These are phyloP conservation scores for Zapornia atra DNA, from an alignment of 2,113 vertebrate species.

Conservation along the genomic window DNA sequence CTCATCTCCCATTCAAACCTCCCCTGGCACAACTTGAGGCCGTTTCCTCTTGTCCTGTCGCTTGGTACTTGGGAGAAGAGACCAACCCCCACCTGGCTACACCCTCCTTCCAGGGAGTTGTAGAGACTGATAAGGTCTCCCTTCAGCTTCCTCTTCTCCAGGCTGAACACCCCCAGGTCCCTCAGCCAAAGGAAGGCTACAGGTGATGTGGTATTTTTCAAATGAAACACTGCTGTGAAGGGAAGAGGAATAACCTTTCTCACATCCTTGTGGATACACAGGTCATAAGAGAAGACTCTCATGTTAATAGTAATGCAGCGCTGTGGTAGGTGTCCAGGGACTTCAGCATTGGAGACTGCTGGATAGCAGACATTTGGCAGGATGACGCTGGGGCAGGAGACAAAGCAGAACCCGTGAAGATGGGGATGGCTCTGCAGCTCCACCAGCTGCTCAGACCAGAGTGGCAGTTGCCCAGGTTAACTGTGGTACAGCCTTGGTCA, in stretches of 20 bases:
- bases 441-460: not conserved
- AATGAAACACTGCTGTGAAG: not conserved
- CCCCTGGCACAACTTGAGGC: not conserved
- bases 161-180: not conserved
- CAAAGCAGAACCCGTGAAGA: not conserved
- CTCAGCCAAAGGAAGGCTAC: not conserved
- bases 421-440: not conserved
- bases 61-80: too few relatives aligned
- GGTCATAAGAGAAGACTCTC: not conserved
- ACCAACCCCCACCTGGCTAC: too few relatives aligned
- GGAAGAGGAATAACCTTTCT: not conserved
- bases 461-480: not conserved
- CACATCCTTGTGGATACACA: not conserved
- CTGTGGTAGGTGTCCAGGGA: not conserved
- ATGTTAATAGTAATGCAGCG: not conserved
- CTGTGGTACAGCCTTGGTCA: not conserved
- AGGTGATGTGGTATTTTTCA: not conserved
- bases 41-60: too few relatives aligned
- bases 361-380: not conserved
- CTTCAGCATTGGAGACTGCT: not conserved
- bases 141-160: not conserved
- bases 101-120: too few relatives aligned
- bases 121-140: too few relatives aligned
- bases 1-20: rapidly evolving
- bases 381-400: not conserved